phyloP scores from a whole-genome alignment of 2,113 vertebrate species.

The Brachyhypopomus gauderio region DNA sequence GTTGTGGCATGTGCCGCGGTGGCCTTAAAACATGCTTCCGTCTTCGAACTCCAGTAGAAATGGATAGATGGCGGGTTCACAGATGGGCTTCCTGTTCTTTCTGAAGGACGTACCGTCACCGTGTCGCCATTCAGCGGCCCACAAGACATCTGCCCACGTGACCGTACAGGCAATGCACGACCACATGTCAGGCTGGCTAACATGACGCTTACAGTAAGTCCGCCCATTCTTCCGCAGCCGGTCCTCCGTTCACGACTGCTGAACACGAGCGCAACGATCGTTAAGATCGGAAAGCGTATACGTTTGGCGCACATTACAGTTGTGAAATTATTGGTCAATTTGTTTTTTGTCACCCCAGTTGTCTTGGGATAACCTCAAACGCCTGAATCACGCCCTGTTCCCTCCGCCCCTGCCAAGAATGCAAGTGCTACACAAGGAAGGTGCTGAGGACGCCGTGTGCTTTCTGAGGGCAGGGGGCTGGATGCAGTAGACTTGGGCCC shows the following conservation, averaged over 20 bases:
- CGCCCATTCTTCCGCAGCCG: not conserved
- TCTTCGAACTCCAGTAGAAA: slow-evolving; percentile 67
- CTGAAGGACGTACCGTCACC: slow-evolving; percentile 82
- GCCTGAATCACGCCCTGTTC: slow-evolving; percentile 82
- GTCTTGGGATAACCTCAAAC: slow-evolving; percentile 80
- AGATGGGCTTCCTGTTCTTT: slow-evolving; percentile 84
- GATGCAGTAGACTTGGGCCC: slow-evolving; percentile 64
- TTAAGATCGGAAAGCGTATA: not conserved
- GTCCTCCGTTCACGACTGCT: too few relatives aligned
- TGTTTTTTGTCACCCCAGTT: slow-evolving; percentile 69
- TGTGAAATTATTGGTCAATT: slow-evolving; percentile 7
- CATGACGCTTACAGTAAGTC: slow-evolving; percentile 81
- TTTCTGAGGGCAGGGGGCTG: slow-evolving; percentile 82
- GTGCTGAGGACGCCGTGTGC: slow-evolving; percentile 76
- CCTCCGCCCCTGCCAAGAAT: slow-evolving; percentile 76
- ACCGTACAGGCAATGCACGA: slow-evolving; percentile 65
- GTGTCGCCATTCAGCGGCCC: slow-evolving; percentile 85
- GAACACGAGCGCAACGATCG: too few relatives aligned
- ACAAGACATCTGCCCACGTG: slow-evolving; percentile 82
- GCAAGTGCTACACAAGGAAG: slow-evolving; percentile 73
- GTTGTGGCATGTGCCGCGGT: too few relatives aligned
- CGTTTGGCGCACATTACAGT: not conserved
- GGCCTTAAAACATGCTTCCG: not conserved
- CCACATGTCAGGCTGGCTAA: slow-evolving; percentile 77
- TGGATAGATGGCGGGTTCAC: slow-evolving; percentile 90